Evolutionary conservation across 2,113 vertebrate species (phyloP).

Genomic region (Hypanus sabinus): DNA sequence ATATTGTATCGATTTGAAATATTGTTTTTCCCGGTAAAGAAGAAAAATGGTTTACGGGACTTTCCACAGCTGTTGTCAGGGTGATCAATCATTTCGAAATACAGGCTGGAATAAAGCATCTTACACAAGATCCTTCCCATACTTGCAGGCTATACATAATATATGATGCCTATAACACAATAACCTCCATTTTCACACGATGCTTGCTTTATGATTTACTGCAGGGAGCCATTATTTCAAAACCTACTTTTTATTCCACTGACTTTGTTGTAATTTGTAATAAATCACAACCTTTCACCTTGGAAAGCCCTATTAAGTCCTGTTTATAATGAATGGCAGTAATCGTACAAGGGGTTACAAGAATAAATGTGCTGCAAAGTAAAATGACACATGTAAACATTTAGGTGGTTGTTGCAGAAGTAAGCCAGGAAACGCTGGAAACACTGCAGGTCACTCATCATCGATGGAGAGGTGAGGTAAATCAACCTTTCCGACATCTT

Average conservation of each 20-base stretch:
- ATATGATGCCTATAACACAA: conserved; percentile 53
- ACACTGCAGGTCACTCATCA: neutral
- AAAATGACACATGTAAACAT: neutral
- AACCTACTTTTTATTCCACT: conserved; percentile 26
- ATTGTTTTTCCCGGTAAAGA: conserved; percentile 63
- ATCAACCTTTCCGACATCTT: neutral
- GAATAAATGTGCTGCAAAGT: neutral
- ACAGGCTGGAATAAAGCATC: conserved; percentile 56
- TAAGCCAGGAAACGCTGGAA: neutral
- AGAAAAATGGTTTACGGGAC: conserved; percentile 58
- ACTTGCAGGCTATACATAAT: conserved; percentile 61
- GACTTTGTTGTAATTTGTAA: neutral
- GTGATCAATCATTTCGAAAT: conserved; percentile 80
- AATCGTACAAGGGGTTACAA: neutral
- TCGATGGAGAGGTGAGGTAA: neutral
- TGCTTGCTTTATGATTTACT: conserved; percentile 6
- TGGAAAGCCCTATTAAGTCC: neutral
- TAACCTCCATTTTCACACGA: conserved; percentile 23
- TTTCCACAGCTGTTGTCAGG: conserved; percentile 65
- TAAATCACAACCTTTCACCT: neutral
- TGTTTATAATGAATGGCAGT: neutral
- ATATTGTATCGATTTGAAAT: conserved; percentile 63
- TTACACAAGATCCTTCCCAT: conserved; percentile 55
- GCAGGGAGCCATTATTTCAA: conserved; percentile 30
- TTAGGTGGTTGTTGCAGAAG: too few species aligned